Conservation (phyloP, 2,888 invertebrate species). For the Cancer borealis region DNA sequence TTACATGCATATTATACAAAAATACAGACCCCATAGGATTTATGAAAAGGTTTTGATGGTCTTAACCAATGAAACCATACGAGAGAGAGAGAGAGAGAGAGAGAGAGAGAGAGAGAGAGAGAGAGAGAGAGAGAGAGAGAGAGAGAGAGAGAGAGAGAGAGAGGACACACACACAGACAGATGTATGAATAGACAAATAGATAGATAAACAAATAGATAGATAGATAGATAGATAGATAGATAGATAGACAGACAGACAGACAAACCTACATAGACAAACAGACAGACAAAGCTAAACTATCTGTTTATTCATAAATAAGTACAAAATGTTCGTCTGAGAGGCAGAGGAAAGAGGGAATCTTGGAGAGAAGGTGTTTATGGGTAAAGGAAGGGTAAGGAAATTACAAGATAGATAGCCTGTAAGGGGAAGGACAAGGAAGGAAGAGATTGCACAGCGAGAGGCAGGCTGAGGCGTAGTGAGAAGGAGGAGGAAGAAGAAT, state of each 20-base stretch:
- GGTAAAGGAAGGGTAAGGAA: background rate
- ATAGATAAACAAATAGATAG: no score
- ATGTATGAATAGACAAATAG: no score
- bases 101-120: no score
- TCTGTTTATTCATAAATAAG: background rate
- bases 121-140: no score
- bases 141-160: background rate
- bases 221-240: no score
- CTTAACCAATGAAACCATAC: no score
- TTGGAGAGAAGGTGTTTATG: slow-evolving; percentile 21
- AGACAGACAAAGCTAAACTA: background rate
- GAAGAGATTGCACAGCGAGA: background rate
- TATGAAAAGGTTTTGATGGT: no score
- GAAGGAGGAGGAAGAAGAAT: background rate
- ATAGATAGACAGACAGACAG: no score
- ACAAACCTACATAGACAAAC: background rate
- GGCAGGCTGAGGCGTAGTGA: background rate
- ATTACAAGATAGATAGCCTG: background rate
- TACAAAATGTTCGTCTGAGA: background rate
- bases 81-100: no score
- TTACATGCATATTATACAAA: no score
- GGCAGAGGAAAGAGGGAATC: background rate
- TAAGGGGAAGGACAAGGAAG: background rate
- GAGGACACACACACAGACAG: no score
- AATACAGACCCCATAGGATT: no score